Evolutionary conservation across 2,888 invertebrate species (phyloP).

Genomic region (Tholera decimalis): DNA sequence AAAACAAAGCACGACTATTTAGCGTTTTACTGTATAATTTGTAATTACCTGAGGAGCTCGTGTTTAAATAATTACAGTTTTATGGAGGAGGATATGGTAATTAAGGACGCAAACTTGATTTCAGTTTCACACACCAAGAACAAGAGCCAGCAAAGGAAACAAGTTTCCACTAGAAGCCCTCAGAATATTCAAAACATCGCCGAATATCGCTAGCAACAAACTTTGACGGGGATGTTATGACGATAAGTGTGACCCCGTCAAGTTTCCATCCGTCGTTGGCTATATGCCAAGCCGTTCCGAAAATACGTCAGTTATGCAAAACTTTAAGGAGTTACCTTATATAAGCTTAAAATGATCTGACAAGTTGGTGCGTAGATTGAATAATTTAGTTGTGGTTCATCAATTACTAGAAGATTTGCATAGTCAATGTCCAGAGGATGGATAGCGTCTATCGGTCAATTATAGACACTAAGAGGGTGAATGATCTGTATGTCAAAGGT

Average conservation of each 20-base stretch:
- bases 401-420: slow-evolving; percentile 31
- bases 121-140: not conserved
- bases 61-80: no score
- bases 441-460: not conserved
- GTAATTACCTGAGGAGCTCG: no score
- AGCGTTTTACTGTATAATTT: no score
- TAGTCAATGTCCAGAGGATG: not conserved
- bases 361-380: slow-evolving; percentile 31
- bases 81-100: no score
- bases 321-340: slow-evolving; percentile 24
- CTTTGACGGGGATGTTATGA: slow-evolving; percentile 40
- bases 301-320: slow-evolving; percentile 61
- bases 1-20: no score
- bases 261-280: slow-evolving; percentile 60
- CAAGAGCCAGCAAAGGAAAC: not conserved
- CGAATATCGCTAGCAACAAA: slow-evolving; percentile 34
- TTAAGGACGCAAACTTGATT: not conserved
- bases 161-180: slow-evolving; percentile 9
- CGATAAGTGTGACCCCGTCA: slow-evolving; percentile 55
- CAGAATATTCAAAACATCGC: slow-evolving; percentile 41
- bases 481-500: slow-evolving; percentile 10
- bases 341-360: slow-evolving; percentile 37
- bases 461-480: not conserved
- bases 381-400: slow-evolving; percentile 23
- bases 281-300: slow-evolving; percentile 45